Conservation (phyloP, 2,797 vertebrate species). For the Falco rusticolus region DNA sequence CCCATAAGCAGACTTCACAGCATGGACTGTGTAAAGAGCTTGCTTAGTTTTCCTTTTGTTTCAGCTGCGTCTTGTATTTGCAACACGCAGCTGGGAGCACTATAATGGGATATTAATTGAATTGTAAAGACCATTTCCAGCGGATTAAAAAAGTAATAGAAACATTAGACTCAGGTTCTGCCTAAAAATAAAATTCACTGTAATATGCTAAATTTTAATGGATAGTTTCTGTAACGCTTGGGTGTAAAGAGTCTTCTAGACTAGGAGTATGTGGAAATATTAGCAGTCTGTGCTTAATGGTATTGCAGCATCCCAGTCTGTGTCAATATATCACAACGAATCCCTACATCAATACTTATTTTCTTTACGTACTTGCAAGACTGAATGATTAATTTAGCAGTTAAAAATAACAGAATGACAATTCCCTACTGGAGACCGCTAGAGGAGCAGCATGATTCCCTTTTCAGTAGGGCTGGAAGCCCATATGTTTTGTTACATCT, state of each 20-base stretch:
- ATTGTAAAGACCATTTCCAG: not conserved
- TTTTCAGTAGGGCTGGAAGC: not conserved
- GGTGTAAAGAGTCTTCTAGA: not conserved
- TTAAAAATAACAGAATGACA: not conserved
- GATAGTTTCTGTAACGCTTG: not conserved
- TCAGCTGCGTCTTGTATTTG: not conserved
- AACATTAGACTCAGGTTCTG: not conserved
- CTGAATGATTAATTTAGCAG: not conserved
- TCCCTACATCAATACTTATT: not conserved
- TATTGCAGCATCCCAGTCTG: not conserved
- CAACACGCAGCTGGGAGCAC: not conserved
- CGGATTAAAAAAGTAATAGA: not conserved
- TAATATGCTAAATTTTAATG: not conserved
- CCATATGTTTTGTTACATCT: rapidly evolving
- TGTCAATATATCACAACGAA: not conserved
- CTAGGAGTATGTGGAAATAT: not conserved
- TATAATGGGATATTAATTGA: not conserved
- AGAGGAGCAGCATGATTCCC: not conserved
- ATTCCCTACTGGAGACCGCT: not conserved
- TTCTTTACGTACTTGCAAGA: not conserved
- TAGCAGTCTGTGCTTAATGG: not conserved
- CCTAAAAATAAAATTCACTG: not conserved
- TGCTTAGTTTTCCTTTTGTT: not conserved
- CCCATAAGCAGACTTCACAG: not conserved
- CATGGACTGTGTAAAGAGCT: not conserved